Conservation (phyloP, 2,797 vertebrate genomes). For the Clarias laeviceps region DNA sequence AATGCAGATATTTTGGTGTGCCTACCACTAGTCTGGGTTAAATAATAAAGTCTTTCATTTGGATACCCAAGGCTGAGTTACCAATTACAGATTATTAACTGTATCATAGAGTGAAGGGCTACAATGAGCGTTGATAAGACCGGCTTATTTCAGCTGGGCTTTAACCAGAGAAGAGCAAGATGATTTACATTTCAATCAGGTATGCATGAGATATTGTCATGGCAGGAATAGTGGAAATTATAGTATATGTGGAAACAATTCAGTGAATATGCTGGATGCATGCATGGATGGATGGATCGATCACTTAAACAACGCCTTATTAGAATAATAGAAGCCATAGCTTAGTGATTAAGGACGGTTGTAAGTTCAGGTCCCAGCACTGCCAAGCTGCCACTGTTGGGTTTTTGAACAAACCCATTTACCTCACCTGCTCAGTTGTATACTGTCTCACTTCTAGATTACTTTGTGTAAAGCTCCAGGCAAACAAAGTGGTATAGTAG, state of each 20-base stretch:
- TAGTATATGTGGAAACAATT: not conserved
- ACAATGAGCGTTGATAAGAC: not conserved
- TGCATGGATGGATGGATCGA: not conserved
- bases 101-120: not conserved
- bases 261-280: not conserved
- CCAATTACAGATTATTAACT: not conserved
- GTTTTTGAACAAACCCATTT: not conserved
- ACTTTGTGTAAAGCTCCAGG: not conserved
- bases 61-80: not conserved
- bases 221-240: not conserved
- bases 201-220: not conserved
- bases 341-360: not conserved
- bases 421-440: not conserved
- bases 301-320: not conserved
- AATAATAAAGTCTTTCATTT: conserved; percentile 17
- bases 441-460: not conserved
- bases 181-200: not conserved
- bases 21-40: conserved; percentile 24
- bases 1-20: conserved; percentile 23
- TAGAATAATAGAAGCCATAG: not conserved
- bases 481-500: not conserved
- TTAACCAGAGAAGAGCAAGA: not conserved
- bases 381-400: not conserved
- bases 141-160: not conserved
- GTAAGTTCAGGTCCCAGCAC: not conserved